phyloP scores from a whole-genome alignment of 2,797 vertebrate species.

The Triplophysa bombifrons region DNA sequence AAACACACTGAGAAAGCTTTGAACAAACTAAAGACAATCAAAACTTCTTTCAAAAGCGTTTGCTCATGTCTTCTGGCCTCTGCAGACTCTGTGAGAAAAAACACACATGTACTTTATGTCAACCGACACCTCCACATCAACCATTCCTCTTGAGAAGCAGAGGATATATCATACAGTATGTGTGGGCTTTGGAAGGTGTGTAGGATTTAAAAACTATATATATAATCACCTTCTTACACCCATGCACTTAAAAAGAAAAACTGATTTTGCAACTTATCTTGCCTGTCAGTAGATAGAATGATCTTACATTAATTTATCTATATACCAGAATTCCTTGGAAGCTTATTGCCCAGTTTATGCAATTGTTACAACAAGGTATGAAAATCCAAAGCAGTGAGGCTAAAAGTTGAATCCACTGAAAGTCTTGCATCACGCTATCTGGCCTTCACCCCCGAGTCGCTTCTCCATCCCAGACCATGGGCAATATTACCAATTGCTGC shows the following conservation, averaged over 20 bases:
- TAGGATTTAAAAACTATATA: constrained; percentile 37
- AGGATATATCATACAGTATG: constrained; percentile 31
- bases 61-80: constrained; percentile 26
- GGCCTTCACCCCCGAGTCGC: background rate
- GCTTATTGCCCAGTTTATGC: background rate
- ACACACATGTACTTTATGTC: constrained; percentile 28
- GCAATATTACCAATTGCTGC: constrained; percentile 32
- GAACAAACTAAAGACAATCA: constrained; percentile 32
- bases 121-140: constrained; percentile 41
- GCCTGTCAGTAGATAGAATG: background rate
- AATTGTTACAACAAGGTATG: background rate
- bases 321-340: background rate
- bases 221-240: constrained; percentile 21
- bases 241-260: background rate
- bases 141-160: constrained; percentile 31
- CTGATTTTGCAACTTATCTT: background rate
- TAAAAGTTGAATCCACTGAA: constrained; percentile 16
- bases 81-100: constrained; percentile 29
- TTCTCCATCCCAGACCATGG: constrained; percentile 32
- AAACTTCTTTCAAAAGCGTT: constrained; percentile 39
- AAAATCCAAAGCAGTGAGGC: background rate
- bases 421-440: constrained; percentile 30
- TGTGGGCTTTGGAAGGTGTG: constrained; percentile 51
- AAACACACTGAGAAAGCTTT: constrained; percentile 19
- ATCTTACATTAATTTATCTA: background rate